phyloP scores from a whole-genome alignment of 2,888 invertebrate genomes.

The Calephelis perditalis region DNA sequence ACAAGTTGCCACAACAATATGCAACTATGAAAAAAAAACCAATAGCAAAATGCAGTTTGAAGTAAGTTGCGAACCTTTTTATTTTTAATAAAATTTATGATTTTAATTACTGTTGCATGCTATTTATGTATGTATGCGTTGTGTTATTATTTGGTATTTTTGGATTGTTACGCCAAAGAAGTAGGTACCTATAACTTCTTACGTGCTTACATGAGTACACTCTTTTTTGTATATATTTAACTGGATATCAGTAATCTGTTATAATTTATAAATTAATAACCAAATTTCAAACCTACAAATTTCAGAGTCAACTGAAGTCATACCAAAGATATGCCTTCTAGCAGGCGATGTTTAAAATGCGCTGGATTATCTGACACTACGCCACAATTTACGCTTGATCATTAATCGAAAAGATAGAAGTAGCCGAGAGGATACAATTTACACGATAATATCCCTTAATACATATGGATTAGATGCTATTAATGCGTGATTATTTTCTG shows the following conservation, averaged over 20 bases:
- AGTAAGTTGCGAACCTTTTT: too few relatives aligned
- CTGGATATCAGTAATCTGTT: background rate
- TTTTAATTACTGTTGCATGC: too few relatives aligned
- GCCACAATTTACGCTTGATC: slow-evolving; percentile 12
- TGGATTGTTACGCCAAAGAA: too few relatives aligned
- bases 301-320: slow-evolving; percentile 4
- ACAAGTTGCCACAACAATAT: too few relatives aligned
- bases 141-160: too few relatives aligned
- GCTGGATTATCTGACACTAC: slow-evolving; percentile 12
- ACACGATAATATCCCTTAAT: background rate
- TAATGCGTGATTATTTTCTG: background rate
- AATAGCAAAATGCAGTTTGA: too few relatives aligned
- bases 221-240: too few relatives aligned
- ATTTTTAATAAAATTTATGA: too few relatives aligned
- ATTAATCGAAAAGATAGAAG: slow-evolving; percentile 12
- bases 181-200: too few relatives aligned
- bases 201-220: too few relatives aligned
- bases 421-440: background rate
- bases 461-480: background rate
- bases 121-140: too few relatives aligned
- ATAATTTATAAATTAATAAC: slow-evolving; percentile 9
- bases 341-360: slow-evolving; percentile 7
- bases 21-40: too few relatives aligned
- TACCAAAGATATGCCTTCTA: slow-evolving; percentile 5
- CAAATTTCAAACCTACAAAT: slow-evolving; percentile 9